Base-by-base conservation (phyloP, 2,888 invertebrate species). In the Hemaris fuciformis region DNA sequence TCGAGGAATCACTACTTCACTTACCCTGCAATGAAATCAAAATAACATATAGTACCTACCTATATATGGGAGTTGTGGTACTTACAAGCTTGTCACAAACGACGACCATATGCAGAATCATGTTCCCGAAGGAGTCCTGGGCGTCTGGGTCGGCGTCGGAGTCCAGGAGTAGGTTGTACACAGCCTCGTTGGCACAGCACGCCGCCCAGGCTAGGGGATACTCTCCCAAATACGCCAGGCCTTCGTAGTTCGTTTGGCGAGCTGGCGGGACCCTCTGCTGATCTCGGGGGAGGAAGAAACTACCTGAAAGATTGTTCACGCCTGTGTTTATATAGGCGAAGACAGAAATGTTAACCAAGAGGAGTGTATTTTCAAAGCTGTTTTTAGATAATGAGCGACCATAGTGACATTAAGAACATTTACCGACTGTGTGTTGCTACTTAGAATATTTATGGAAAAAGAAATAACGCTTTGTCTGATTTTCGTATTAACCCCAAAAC, bases 81-180 rank as follows among this genome's bases (percentile, higher is more conserved):
- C 83, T 89, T 88, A 98, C 99, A 93, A 98, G 91, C 89, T 99
- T 99, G 89, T 99, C 98, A 81, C 98, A 97, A 64, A 99, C 99
- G 42, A 99, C 99, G 41, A 99, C 98, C 98, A 99, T 99, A 83
- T 99, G 99, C n/a, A 99, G 93, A 67, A 99, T 98, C 95, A 98
- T 99, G 84, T 99, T 99, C 10, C 99, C 99, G 80, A 98, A 99
- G 0, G 97, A 95, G 85, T 99, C 99, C 83, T 98, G 97, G n/a
- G 95, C 94, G 85, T 99, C 98, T 0, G 99, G 99, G 88, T 99
- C 96, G 0, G 99, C 98, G 1, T 97, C 98, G 56, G 95, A 95
- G 75, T 99, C 98, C 60, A 99, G 91, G 1, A 99, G 93, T 64
- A 98, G 94, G 90, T 99, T 99, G 84, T 99, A 99, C 10, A 99